Evolutionary conservation across 2,113 vertebrate genomes (phyloP).

Genomic region (Oncorhynchus masou): DNA sequence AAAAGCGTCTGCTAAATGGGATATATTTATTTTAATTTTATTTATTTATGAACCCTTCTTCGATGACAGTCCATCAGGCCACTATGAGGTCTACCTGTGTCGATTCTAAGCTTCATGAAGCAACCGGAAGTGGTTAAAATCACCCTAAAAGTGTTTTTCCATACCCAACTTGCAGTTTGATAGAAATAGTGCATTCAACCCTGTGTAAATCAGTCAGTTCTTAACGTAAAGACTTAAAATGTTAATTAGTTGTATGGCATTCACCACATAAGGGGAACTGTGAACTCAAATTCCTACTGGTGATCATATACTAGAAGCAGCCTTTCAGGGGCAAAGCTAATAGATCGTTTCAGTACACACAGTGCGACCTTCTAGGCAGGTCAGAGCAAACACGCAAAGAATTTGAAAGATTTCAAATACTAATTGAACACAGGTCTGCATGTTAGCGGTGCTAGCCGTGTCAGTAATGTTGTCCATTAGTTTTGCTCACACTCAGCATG

Average conservation of each 20-base stretch:
- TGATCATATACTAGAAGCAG: slow-evolving; percentile 77
- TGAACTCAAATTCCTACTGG: slow-evolving; percentile 80
- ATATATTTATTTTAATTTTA: too few species aligned
- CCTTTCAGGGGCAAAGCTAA: slow-evolving; percentile 64
- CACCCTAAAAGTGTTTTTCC: too few species aligned
- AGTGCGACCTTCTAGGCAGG: slow-evolving; percentile 55
- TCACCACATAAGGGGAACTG: slow-evolving; percentile 67
- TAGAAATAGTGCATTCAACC: too few species aligned
- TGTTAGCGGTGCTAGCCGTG: slow-evolving; percentile 18
- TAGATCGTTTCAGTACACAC: slow-evolving; percentile 61
- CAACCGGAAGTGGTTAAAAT: too few species aligned
- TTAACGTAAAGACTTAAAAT: too few species aligned
- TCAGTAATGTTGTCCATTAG: slow-evolving; percentile 44
- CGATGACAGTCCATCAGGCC: too few species aligned
- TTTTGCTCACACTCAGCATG: slow-evolving; percentile 28
- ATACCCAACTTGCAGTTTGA: too few species aligned
- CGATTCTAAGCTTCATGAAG: too few species aligned
- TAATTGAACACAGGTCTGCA: background rate
- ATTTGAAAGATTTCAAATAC: background rate
- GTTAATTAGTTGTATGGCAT: slow-evolving; percentile 75
- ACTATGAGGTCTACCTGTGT: too few species aligned
- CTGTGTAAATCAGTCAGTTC: too few species aligned
- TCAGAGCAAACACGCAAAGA: background rate
- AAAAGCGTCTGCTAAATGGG: too few species aligned
- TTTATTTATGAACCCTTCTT: too few species aligned